Percentiles rank a stretch among this genome's conserved stretches.
Conservation (phyloP, 2,888 invertebrate genomes). For the Griposia aprilina region DNA sequence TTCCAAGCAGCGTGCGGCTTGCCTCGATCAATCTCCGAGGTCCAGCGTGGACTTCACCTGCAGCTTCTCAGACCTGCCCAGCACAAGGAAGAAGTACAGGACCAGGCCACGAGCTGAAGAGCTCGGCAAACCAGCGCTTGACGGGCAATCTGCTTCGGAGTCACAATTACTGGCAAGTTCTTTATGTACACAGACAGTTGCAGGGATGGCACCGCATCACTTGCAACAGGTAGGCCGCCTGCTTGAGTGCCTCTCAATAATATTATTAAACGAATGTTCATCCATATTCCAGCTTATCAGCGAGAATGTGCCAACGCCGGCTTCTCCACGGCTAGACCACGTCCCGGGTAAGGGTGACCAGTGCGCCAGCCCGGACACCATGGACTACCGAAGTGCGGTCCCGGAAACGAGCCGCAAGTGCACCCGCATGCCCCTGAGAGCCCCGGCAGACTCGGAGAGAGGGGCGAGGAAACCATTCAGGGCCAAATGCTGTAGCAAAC, state of each 20-base stretch:
- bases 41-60: slow-evolving; percentile 69
- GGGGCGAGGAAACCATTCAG: slow-evolving; percentile 12
- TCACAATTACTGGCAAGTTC: slow-evolving; percentile 75
- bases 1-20: slow-evolving; percentile 64
- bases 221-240: background rate
- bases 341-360: slow-evolving; percentile 61
- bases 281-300: slow-evolving; percentile 59
- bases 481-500: slow-evolving; percentile 27
- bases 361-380: slow-evolving; percentile 50
- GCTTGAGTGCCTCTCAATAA: background rate
- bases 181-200: background rate
- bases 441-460: background rate
- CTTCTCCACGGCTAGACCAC: slow-evolving; percentile 55
- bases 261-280: background rate
- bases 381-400: slow-evolving; percentile 40
- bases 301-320: slow-evolving; percentile 61
- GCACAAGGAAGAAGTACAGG: slow-evolving; percentile 13
- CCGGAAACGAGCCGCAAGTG: slow-evolving; percentile 43
- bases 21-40: slow-evolving; percentile 61
- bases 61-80: slow-evolving; percentile 73
- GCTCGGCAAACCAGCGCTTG: slow-evolving; percentile 59
- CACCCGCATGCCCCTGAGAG: background rate
- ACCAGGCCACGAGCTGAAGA: slow-evolving; percentile 45
- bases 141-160: slow-evolving; percentile 75
- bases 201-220: background rate